Evolutionary conservation across 2,113 vertebrate genomes (phyloP).

Genomic region (Dolichallabes microphthalmus): DNA sequence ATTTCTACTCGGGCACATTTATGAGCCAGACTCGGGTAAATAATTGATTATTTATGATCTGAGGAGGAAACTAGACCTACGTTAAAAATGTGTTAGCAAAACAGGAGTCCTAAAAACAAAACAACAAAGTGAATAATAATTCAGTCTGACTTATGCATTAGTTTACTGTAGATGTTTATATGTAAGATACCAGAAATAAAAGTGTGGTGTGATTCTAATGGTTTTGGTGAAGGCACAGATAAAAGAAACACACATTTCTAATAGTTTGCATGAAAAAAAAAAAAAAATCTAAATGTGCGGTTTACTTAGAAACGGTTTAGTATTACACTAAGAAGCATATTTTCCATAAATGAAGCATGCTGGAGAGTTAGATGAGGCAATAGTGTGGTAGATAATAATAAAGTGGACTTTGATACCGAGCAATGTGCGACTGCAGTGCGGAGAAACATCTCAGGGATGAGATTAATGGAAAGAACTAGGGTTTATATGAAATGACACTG

Average conservation of each 20-base stretch:
- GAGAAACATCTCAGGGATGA: background rate
- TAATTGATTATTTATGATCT: slow-evolving; percentile 23
- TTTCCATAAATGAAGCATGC: background rate
- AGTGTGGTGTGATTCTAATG: background rate
- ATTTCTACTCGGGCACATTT: slow-evolving; percentile 23
- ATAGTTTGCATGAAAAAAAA: background rate
- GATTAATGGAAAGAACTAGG: background rate
- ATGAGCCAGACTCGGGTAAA: slow-evolving; percentile 12
- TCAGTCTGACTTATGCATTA: no score
- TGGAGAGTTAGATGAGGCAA: background rate
- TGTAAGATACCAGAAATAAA: no score
- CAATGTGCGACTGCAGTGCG: background rate
- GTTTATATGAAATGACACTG: background rate
- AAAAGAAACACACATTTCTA: background rate
- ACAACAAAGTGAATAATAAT: background rate
- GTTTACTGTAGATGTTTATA: no score
- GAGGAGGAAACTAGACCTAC: background rate
- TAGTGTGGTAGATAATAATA: background rate
- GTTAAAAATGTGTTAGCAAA: background rate
- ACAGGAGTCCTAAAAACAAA: background rate
- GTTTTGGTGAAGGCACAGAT: background rate
- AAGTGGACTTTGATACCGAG: background rate
- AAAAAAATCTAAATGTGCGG: background rate
- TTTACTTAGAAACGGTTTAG: background rate
- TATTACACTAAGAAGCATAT: background rate